Base-by-base conservation (phyloP, 92 coral and sea anemone species). In the Desmophyllum pertusum region DNA sequence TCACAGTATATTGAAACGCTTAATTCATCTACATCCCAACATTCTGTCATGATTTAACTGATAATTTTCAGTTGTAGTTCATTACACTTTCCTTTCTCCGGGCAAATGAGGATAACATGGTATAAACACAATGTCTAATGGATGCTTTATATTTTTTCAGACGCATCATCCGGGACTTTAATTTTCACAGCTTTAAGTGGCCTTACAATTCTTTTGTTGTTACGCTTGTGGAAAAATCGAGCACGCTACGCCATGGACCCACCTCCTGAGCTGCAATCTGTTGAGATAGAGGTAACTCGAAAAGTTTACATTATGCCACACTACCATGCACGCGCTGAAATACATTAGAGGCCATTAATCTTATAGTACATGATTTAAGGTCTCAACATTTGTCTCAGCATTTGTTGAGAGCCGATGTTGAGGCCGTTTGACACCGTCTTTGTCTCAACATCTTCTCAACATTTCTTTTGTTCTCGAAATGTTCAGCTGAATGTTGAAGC, bases 241-340 rank as follows among this genome's bases (percentile, higher is more conserved):
- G 39, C 78, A 29, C 21, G 46, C 11, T 25, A 59, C 14, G 70
- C 29, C 19, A 70, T 82, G 86, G 79, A 82, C 0, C 86, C 69
- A 40, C 79, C 71, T 0, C 79, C 71, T 5, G 23, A 53, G 6
- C 57, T 50, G 21, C 86, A 82, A 53, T 82, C 86, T 71, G 86
- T 82, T 11, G 86, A 82, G 27, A 62, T 70, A 37, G 86, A 82
- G 86, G 86, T 82, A 59, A 71, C 35, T 25, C 14, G 43, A 50
- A 50, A 39, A 29, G 6, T 14, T 66, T 33, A 0, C 10, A 17
- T 15, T 35, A 33, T 17, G 55, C 13, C 42, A 17, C n/a, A 15
- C 10, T 66, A 0, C 13, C 13, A 15, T 50, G 18, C 18, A 17
- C 0, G 1, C 31, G 10, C 17, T 62, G 67, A 66, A 14, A 17